Evolutionary conservation across 2,797 vertebrate species (phyloP).

Genomic region (Spinibarbus caldwelli): DNA sequence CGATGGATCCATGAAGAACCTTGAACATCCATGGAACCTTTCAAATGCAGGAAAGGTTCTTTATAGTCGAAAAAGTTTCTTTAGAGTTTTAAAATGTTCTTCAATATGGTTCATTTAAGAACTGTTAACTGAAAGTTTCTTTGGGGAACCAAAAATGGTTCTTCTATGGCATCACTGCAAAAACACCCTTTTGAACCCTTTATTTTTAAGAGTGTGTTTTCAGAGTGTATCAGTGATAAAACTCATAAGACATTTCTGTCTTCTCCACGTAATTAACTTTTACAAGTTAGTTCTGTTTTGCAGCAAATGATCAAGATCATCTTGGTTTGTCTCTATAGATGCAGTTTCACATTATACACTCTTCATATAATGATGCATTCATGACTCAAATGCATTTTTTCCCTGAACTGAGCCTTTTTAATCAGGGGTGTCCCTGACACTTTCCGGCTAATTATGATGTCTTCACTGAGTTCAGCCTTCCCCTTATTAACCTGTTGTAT

Average conservation of each 20-base stretch:
- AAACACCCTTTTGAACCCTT: no score
- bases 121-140: no score
- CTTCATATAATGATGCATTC: constrained; percentile 51
- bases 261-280: not conserved
- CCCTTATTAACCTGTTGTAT: constrained; percentile 15
- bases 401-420: constrained; percentile 53
- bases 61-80: not conserved
- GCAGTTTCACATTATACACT: constrained; percentile 45
- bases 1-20: not conserved
- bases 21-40: not conserved
- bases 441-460: not conserved
- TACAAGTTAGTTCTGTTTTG: constrained; percentile 21
- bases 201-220: not conserved
- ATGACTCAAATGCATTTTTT: not conserved
- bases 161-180: no score
- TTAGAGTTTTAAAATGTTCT: not conserved
- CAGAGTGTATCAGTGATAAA: not conserved
- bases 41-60: not conserved
- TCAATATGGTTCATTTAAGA: no score
- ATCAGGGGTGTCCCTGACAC: constrained; percentile 30
- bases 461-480: constrained; percentile 1
- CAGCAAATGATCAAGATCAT: constrained; percentile 15
- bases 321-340: constrained; percentile 13
- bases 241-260: not conserved
- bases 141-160: no score